Percentiles rank a stretch among this genome's conserved stretches.
Conservation (phyloP, 1,140 invertebrate species). For the Zaprionus tsacasi region DNA sequence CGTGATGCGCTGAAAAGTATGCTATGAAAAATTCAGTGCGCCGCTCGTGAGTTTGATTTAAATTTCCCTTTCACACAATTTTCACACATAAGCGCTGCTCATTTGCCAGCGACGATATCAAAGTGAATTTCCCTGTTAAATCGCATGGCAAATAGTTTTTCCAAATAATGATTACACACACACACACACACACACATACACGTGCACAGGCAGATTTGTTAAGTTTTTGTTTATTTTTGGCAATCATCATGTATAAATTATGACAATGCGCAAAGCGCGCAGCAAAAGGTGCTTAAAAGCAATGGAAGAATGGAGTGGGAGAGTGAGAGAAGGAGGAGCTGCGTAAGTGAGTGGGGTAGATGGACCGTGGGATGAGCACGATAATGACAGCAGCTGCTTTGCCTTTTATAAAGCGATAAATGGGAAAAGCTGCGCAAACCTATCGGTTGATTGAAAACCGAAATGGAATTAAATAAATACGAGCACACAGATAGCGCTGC, state of each 20-base stretch:
- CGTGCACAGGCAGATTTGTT: neutral
- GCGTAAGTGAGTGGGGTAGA: constrained; percentile 1
- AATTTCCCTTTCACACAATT: constrained; percentile 11
- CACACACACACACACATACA: neutral
- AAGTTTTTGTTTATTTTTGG: constrained; percentile 62
- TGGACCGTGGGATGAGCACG: constrained; percentile 12
- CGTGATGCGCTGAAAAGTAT: constrained; percentile 57
- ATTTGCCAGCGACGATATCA: constrained; percentile 59
- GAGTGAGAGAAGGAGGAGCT: neutral
- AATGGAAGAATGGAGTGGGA: neutral
- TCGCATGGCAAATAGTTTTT: constrained; percentile 75
- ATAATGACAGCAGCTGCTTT: constrained; percentile 34
- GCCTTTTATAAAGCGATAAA: constrained; percentile 45
- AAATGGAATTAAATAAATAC: constrained; percentile 81
- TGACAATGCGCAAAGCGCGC: constrained; percentile 29
- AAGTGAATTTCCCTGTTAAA: constrained; percentile 75
- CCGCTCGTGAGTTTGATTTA: constrained; percentile 22
- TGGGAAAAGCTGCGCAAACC: constrained; percentile 58
- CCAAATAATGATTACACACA: constrained; percentile 43
- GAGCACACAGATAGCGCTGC: constrained; percentile 45
- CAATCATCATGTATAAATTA: constrained; percentile 60
- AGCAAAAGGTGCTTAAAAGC: constrained; percentile 45
- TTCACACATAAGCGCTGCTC: constrained; percentile 35
- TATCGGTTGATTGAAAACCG: constrained; percentile 75
- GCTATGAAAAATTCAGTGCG: constrained; percentile 76